Percentiles rank a stretch among this genome's conserved stretches.
phyloP scores from a whole-genome alignment of 2,113 vertebrate species.

The Sialia sialis region DNA sequence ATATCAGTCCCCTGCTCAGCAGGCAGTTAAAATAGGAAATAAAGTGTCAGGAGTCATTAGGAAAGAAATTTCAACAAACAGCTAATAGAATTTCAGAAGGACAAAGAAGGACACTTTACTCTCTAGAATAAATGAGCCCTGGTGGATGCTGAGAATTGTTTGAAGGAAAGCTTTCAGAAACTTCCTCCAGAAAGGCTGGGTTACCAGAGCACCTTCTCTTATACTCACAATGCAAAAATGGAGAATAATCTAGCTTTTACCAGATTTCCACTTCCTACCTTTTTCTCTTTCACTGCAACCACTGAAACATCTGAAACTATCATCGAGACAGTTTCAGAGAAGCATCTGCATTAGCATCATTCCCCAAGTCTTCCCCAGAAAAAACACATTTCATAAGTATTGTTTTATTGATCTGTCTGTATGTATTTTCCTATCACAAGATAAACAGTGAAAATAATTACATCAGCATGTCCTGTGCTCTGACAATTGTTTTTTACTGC shows the following conservation, averaged over 20 bases:
- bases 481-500: not conserved
- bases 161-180: not conserved
- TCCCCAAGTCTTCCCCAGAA: not conserved
- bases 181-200: not conserved
- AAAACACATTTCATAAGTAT: not conserved
- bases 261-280: not conserved
- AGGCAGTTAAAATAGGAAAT: not conserved
- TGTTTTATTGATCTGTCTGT: not conserved
- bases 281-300: not conserved
- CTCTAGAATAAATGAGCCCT: not conserved
- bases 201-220: not conserved
- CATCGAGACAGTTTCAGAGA: not conserved
- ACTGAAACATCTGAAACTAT: not conserved
- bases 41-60: not conserved
- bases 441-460: conserved; percentile 26
- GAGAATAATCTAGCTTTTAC: not conserved
- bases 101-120: not conserved
- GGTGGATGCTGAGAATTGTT: not conserved
- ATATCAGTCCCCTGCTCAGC: not conserved
- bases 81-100: not conserved
- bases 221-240: not conserved
- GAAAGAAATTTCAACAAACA: not conserved
- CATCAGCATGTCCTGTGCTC: not conserved
- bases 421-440: not conserved
- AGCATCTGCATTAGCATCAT: not conserved